A percentile compares a stretch with the other conserved stretches of the same genome.
phyloP scores from a whole-genome alignment of 2,797 vertebrate genomes.

The Phalloptychus januarius region DNA sequence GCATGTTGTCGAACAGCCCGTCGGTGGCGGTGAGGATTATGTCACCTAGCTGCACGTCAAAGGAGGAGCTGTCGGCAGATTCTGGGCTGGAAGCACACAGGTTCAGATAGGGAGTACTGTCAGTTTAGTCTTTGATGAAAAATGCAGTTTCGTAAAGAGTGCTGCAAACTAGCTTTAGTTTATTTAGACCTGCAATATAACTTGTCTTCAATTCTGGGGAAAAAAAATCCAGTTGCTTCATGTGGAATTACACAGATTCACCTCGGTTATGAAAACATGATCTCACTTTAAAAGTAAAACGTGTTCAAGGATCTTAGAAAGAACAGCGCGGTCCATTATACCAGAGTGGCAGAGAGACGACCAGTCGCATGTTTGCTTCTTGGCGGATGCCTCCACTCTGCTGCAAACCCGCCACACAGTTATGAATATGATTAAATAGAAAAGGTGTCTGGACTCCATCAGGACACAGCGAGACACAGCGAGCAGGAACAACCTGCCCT shows the following conservation, averaged over 20 bases:
- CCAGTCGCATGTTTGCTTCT: slow-evolving; percentile 63
- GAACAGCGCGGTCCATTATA: slow-evolving; percentile 22
- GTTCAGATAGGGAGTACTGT: slow-evolving; percentile 1
- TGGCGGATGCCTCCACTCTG: slow-evolving; percentile 42
- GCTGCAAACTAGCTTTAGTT: not conserved
- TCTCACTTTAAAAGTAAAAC: slow-evolving; percentile 9
- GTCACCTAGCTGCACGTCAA: slow-evolving; percentile 96
- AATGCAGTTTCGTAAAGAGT: not conserved
- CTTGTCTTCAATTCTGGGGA: slow-evolving; percentile 8
- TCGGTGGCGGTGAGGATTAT: slow-evolving; percentile 98
- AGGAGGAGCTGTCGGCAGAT: slow-evolving; percentile 94
- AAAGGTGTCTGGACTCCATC: slow-evolving; percentile 32
- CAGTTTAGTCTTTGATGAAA: not conserved
- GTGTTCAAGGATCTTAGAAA: slow-evolving; percentile 22
- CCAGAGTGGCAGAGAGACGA: slow-evolving; percentile 11
- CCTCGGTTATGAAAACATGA: slow-evolving; percentile 10
- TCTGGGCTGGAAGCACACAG: slow-evolving; percentile 84
- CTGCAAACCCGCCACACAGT: slow-evolving; percentile 7
- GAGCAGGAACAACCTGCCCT: slow-evolving; percentile 49
- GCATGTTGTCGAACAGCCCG: slow-evolving; percentile 99
- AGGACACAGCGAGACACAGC: slow-evolving; percentile 26
- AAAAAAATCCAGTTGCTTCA: not conserved
- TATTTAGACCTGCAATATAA: not conserved
- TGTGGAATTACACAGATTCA: not conserved
- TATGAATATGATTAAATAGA: slow-evolving; percentile 35